phyloP scores from a whole-genome alignment of 2,113 vertebrate genomes.

The Amphiprion ocellaris region DNA sequence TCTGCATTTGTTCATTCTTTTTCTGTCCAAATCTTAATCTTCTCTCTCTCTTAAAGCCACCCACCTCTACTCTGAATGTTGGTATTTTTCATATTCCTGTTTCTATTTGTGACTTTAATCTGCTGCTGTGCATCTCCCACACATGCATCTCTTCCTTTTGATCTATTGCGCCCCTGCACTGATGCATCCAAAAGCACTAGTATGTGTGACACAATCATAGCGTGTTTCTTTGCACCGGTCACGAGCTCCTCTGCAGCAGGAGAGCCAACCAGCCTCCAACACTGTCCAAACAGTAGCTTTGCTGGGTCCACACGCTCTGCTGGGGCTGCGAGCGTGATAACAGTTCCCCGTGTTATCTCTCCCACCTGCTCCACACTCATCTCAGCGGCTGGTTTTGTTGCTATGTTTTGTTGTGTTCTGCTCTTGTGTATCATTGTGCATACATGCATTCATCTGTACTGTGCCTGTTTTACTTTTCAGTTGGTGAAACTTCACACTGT shows the following conservation, averaged over 20 bases:
- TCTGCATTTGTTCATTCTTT: too few species aligned
- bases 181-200: slow-evolving; percentile 5
- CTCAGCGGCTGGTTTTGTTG: slow-evolving; percentile 3
- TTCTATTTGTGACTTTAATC: slow-evolving; percentile 15
- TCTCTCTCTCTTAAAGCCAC: background rate
- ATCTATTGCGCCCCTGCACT: slow-evolving; percentile 15
- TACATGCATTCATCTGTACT: slow-evolving; percentile 6
- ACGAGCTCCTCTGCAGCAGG: slow-evolving; percentile 4
- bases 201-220: slow-evolving; percentile 11
- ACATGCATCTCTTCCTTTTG: slow-evolving; percentile 21
- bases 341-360: slow-evolving; percentile 14
- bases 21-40: too few species aligned
- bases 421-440: slow-evolving; percentile 20
- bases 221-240: background rate
- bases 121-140: slow-evolving; percentile 12
- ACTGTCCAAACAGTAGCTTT: background rate
- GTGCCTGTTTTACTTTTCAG: slow-evolving; percentile 12
- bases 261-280: slow-evolving; percentile 8
- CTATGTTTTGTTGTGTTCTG: slow-evolving; percentile 21
- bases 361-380: slow-evolving; percentile 14
- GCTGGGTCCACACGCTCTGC: background rate
- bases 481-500: slow-evolving; percentile 15
- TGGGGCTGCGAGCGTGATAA: slow-evolving; percentile 10
- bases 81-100: slow-evolving; percentile 7
- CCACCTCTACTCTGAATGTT: slow-evolving; percentile 10